phyloP scores from a whole-genome alignment of 2,797 vertebrate species.

The Macrochelys suwanniensis region DNA sequence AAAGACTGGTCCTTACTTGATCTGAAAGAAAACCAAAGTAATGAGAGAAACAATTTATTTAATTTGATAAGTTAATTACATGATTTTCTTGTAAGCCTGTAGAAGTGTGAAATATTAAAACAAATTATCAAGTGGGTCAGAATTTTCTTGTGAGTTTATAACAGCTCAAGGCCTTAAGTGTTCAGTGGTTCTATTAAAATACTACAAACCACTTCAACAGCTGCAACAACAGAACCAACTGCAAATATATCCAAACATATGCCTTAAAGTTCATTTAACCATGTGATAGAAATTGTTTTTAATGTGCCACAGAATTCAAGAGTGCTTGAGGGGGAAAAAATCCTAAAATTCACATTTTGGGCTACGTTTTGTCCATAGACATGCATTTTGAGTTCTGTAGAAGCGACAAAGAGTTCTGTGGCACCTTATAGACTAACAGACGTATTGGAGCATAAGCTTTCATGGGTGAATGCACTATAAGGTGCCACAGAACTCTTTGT shows the following conservation, averaged over 20 bases:
- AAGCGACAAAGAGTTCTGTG: no score
- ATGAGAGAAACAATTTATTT: constrained; percentile 23
- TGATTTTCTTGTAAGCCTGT: neutral
- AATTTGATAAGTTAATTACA: neutral
- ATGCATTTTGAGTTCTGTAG: neutral
- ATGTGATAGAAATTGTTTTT: neutral
- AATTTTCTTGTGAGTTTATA: neutral
- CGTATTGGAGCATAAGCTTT: no score
- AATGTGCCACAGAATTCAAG: neutral
- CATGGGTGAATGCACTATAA: no score
- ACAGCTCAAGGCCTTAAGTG: neutral
- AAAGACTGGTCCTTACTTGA: neutral
- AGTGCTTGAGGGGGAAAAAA: neutral
- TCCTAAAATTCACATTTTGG: neutral
- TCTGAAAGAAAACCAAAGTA: neutral
- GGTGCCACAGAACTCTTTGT: no score
- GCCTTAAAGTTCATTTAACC: neutral
- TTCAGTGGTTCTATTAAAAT: neutral
- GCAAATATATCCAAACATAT: neutral
- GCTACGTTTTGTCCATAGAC: neutral
- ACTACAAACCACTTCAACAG: neutral
- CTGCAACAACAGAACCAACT: neutral
- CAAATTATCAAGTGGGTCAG: neutral
- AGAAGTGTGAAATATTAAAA: neutral
- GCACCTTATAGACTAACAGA: no score